These are phyloP conservation scores for Hippolais icterina DNA, from an alignment of 2,113 vertebrate genomes.

Conservation along the genomic window DNA sequence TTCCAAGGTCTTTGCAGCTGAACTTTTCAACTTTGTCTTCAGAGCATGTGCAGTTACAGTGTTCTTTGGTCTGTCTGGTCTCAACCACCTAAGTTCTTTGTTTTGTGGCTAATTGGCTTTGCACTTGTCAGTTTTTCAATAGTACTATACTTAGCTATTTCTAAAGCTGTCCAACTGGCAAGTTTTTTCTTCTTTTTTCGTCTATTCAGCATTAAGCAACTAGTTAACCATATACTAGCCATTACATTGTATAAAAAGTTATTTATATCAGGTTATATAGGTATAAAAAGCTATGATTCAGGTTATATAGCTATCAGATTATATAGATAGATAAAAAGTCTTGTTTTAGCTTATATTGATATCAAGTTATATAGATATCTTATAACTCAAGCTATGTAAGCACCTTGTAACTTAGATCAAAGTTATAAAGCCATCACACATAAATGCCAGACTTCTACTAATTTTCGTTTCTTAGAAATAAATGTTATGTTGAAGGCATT, in stretches of 20 bases:
- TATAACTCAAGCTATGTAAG: not conserved
- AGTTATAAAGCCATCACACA: not conserved
- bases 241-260: not conserved
- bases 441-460: not conserved
- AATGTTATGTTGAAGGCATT: not conserved
- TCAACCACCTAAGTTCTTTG: not conserved
- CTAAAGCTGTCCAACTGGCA: not conserved
- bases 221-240: not conserved
- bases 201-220: not conserved
- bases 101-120: not conserved
- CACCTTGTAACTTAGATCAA: not conserved
- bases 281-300: not conserved
- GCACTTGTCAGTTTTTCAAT: not conserved
- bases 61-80: not conserved
- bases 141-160: not conserved
- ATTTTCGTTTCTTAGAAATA: not conserved
- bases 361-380: not conserved
- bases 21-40: not conserved
- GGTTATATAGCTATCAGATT: not conserved
- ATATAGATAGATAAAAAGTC: not conserved
- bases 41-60: not conserved
- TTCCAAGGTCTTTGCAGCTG: not conserved
- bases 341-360: not conserved
- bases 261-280: not conserved
- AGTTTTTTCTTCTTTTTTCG: not conserved